phyloP scores from a whole-genome alignment of 2,797 vertebrate genomes.

The Lutjanus argentimaculatus region DNA sequence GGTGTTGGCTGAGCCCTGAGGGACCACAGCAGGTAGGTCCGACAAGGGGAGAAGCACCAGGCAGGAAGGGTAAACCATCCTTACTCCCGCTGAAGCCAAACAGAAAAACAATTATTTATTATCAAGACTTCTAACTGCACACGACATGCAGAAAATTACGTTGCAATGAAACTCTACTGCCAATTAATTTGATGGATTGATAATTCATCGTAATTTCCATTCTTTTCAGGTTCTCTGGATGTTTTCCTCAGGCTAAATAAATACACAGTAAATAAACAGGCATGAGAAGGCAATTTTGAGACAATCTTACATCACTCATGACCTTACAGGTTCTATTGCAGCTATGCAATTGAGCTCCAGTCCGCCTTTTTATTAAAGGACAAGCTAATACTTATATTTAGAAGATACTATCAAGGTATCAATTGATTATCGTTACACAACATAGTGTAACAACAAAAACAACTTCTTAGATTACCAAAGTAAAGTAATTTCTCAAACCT shows the following conservation, averaged over 20 bases:
- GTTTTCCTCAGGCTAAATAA: neutral
- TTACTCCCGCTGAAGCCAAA: conserved; percentile 89
- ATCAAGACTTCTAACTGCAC: neutral
- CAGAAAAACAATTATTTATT: conserved; percentile 12
- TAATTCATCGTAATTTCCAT: neutral
- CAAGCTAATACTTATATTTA: neutral
- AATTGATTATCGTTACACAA: too few relatives aligned
- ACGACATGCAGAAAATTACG: neutral
- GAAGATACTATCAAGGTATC: neutral
- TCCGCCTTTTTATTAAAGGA: neutral
- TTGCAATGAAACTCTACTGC: neutral
- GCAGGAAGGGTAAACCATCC: conserved; percentile 96
- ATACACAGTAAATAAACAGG: too few relatives aligned
- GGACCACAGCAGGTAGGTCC: conserved; percentile 90
- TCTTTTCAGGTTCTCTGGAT: neutral
- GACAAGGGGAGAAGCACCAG: conserved; percentile 94
- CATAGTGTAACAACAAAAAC: too few relatives aligned
- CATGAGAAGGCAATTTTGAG: neutral
- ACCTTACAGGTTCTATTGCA: neutral
- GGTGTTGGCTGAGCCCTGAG: conserved; percentile 90
- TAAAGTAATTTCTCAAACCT: neutral
- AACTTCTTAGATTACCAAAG: neutral
- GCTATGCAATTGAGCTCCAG: neutral
- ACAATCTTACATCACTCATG: neutral
- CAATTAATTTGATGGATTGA: neutral